Conservation (phyloP, 2,888 invertebrate genomes). For the Acleris emargana region DNA sequence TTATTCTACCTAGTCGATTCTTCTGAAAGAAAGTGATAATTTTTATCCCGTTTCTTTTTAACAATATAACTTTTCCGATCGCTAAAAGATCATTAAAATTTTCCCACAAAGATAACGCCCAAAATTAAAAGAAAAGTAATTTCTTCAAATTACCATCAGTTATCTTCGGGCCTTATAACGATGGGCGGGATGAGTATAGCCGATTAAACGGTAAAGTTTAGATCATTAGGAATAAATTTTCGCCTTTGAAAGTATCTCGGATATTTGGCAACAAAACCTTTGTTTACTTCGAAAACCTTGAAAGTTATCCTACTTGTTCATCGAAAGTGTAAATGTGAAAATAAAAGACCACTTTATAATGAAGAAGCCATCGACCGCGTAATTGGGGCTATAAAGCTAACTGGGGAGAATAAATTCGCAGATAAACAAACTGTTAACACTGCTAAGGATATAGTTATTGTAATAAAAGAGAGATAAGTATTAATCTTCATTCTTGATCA, state of each 20-base stretch:
- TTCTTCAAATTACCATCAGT: slow-evolving; percentile 44
- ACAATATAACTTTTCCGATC: slow-evolving; percentile 12
- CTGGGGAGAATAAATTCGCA: slow-evolving; percentile 32
- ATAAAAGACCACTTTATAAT: slow-evolving; percentile 15
- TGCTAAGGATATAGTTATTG: slow-evolving; percentile 33
- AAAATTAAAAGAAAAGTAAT: slow-evolving; percentile 35
- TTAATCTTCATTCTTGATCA: slow-evolving; percentile 43
- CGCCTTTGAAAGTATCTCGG: slow-evolving; percentile 46
- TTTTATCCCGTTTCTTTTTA: slow-evolving; percentile 1
- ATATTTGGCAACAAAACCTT: slow-evolving; percentile 30
- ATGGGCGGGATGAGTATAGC: slow-evolving; percentile 51
- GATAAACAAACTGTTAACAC: slow-evolving; percentile 33
- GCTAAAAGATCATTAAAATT: slow-evolving; percentile 28
- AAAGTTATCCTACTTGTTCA: slow-evolving; percentile 20
- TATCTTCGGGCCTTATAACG: slow-evolving; percentile 48
- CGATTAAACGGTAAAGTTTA: slow-evolving; percentile 57
- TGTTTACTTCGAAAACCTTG: slow-evolving; percentile 14
- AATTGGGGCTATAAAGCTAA: slow-evolving; percentile 30
- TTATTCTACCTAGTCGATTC: background rate
- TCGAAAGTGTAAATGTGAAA: slow-evolving; percentile 1
- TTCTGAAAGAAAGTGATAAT: background rate
- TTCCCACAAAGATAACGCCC: slow-evolving; percentile 32
- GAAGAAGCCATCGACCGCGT: slow-evolving; percentile 21
- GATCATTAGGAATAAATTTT: slow-evolving; percentile 58
- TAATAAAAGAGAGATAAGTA: slow-evolving; percentile 37